Base-by-base conservation (phyloP, 53 echinoderm and acorn worm species). In the Zoroaster sp. region DNA sequence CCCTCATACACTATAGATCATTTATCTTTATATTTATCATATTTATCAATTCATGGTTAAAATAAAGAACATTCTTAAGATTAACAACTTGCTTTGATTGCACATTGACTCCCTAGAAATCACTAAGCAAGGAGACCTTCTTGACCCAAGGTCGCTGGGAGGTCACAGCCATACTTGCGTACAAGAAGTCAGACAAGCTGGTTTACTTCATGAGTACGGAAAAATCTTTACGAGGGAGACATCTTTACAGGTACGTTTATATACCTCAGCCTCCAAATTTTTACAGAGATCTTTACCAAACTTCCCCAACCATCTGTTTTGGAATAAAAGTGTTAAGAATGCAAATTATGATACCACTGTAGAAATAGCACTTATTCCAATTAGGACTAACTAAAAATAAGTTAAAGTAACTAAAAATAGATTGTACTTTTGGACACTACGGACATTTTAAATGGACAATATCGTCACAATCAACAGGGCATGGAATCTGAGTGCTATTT, bases 201-300 rank as follows among this genome's bases (percentile, higher is more conserved):
- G 91, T 96, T 30, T 96, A 92, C 86, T 96, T 46, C 66, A 39
- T 94, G 36, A 94, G 92, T 59, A 94, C 89, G 10, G 94, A 94
- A 51, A 40, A 36, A 25, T 89, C 80, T n/a, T 41, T 77, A 20
- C 77, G 77, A 23, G 77, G 77, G 5, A 77, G 90, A 63, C 82
- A 89, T 14, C 44, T 89, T 6, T 89, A 89, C 35, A 89, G 82
- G 90, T 89, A 65, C 21, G 79, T 39, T 23, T 18, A 36, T 3
- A 6, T 70, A 28, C n/a, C n/a, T n/a, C n/a, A n/a, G n/a, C n/a
- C n/a, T n/a, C n/a, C n/a, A n/a, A n/a, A n/a, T n/a, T n/a, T n/a
- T n/a, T n/a, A n/a, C n/a, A n/a, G n/a, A n/a, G n/a, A n/a, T n/a
- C n/a, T n/a, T n/a, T n/a, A n/a, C n/a, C n/a, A n/a, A n/a, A n/a